Evolutionary conservation across 2,797 vertebrate species (phyloP).

Genomic region (Poeciliopsis paucimaculata): DNA sequence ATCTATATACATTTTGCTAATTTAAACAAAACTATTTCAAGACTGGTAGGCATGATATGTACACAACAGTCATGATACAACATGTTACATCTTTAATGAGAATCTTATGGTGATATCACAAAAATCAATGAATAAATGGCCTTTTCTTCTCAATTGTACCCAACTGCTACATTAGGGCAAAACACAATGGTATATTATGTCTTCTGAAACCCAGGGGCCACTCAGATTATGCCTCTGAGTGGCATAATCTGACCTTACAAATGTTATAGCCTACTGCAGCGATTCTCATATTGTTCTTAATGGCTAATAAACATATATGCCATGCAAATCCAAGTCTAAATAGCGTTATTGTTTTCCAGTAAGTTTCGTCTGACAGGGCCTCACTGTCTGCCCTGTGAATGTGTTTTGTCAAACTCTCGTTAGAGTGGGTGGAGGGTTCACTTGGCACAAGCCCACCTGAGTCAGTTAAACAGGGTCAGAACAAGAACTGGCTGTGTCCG

Average conservation of each 20-base stretch:
- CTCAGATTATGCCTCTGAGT: too few species aligned
- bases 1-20: neutral
- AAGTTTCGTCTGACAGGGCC: slow-evolving; percentile 34
- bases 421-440: slow-evolving; percentile 44
- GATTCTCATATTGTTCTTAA: neutral
- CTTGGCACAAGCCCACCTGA: slow-evolving; percentile 61
- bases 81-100: neutral
- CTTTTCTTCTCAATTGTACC: neutral
- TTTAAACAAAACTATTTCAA: neutral
- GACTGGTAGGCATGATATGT: neutral
- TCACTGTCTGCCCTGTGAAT: slow-evolving; percentile 54
- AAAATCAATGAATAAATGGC: neutral
- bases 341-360: slow-evolving; percentile 49
- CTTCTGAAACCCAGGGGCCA: neutral
- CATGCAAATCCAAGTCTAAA: slow-evolving; percentile 43
- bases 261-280: neutral
- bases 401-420: slow-evolving; percentile 66
- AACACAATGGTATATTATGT: neutral
- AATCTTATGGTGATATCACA: neutral
- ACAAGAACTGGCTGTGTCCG: slow-evolving; percentile 39
- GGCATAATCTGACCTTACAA: neutral
- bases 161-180: neutral
- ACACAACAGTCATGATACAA: neutral
- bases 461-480: slow-evolving; percentile 64
- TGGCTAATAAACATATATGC: neutral